These are phyloP conservation scores for Oncorhynchus mykiss DNA, from an alignment of 2,113 vertebrate genomes.

Conservation along the genomic window DNA sequence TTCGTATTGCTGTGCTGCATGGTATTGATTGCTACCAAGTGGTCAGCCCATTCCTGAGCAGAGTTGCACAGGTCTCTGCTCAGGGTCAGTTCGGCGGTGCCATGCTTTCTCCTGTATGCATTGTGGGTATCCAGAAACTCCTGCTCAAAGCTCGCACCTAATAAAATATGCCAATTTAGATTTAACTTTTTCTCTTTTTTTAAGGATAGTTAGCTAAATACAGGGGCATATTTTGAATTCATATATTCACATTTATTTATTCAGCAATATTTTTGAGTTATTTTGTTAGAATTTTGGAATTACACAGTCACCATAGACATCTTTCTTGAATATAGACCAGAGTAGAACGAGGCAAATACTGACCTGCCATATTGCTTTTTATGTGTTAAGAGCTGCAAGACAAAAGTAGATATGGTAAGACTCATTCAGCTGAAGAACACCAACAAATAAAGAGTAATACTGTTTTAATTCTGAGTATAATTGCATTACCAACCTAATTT, in stretches of 20 bases:
- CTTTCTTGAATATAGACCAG: not conserved
- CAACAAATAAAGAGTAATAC: not conserved
- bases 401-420: not conserved
- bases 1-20: conserved; percentile 56
- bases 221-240: not conserved
- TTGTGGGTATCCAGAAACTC: conserved; percentile 69
- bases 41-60: conserved; percentile 70
- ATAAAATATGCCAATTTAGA: not conserved
- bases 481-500: not conserved
- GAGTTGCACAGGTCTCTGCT: conserved; percentile 37
- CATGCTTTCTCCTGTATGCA: conserved; percentile 54
- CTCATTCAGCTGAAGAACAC: not conserved
- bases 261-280: not conserved
- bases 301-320: not conserved
- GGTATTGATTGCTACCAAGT: conserved; percentile 19
- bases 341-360: conserved; percentile 10
- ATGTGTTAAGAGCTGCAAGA: conserved; percentile 11
- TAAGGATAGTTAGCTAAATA: not conserved
- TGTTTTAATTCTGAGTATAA: not conserved
- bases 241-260: not conserved
- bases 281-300: not conserved
- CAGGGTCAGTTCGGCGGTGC: conserved; percentile 23
- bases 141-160: conserved; percentile 53
- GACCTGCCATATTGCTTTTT: conserved; percentile 47
- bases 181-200: not conserved